Evolutionary conservation across 2,113 vertebrate species (phyloP).

Genomic region (Brachyhypopomus occidentalis): DNA sequence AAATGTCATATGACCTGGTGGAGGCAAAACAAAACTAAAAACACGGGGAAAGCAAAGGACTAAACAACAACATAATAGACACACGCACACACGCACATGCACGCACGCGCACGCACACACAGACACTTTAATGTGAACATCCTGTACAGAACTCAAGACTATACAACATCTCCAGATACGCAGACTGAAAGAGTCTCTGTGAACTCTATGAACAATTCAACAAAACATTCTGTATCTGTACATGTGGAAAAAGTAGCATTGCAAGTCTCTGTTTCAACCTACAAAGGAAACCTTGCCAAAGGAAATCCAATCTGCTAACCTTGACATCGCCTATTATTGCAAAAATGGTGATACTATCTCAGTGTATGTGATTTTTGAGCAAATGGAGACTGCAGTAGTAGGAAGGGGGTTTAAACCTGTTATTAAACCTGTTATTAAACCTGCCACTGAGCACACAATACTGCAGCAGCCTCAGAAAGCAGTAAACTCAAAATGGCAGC

Average conservation of each 20-base stretch:
- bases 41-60: conserved; percentile 19
- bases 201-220: conserved; percentile 86
- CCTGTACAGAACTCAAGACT: conserved; percentile 86
- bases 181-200: conserved; percentile 79
- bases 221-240: conserved; percentile 86
- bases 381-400: neutral
- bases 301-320: conserved; percentile 79
- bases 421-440: conserved; percentile 30
- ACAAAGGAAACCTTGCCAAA: conserved; percentile 68
- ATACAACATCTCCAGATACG: conserved; percentile 82
- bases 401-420: conserved; percentile 28
- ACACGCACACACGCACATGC: conserved; percentile 57
- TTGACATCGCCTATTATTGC: conserved; percentile 84
- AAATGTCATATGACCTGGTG: conserved; percentile 48
- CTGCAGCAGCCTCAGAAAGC: conserved; percentile 68
- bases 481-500: conserved; percentile 75
- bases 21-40: conserved; percentile 46
- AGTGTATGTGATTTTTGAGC: conserved; percentile 31
- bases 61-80: conserved; percentile 64
- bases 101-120: too few relatives aligned
- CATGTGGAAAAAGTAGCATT: conserved; percentile 74
- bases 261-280: conserved; percentile 60
- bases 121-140: conserved; percentile 60
- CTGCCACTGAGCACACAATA: conserved; percentile 49
- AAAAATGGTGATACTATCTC: conserved; percentile 72